A percentile compares a stretch with the other conserved stretches of the same genome.
phyloP scores from a whole-genome alignment of 2,888 invertebrate species.

The Spilarctia lutea region DNA sequence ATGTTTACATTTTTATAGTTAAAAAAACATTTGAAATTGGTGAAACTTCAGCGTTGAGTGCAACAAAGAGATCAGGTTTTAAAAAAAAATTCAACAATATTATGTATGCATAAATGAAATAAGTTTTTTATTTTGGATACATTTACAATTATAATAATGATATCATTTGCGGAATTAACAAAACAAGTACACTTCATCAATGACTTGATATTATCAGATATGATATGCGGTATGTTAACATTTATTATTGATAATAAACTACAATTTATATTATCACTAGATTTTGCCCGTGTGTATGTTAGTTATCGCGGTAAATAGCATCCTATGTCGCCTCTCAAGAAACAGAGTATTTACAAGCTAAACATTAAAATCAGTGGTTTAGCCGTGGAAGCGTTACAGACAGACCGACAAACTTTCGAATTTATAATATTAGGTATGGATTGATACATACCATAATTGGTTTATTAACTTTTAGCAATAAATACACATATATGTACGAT shows the following conservation, averaged over 20 bases:
- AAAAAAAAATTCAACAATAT: neutral
- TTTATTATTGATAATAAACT: neutral
- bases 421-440: too few species aligned
- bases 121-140: neutral
- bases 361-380: too few species aligned
- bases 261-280: neutral
- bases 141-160: slow-evolving; percentile 31
- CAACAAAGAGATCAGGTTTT: neutral
- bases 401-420: too few species aligned
- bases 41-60: neutral
- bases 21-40: neutral
- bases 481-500: too few species aligned
- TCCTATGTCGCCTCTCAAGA: too few species aligned
- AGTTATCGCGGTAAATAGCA: too few species aligned
- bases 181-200: slow-evolving; percentile 71
- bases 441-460: too few species aligned
- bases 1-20: neutral
- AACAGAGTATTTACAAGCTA: too few species aligned
- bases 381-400: too few species aligned
- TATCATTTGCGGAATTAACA: slow-evolving; percentile 69
- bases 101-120: neutral
- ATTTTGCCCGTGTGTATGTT: neutral
- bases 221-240: slow-evolving; percentile 63
- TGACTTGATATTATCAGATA: slow-evolving; percentile 73
- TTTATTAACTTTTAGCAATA: too few species aligned